phyloP scores from a whole-genome alignment of 2,888 invertebrate species.

The Cheiracanthium punctorium region DNA sequence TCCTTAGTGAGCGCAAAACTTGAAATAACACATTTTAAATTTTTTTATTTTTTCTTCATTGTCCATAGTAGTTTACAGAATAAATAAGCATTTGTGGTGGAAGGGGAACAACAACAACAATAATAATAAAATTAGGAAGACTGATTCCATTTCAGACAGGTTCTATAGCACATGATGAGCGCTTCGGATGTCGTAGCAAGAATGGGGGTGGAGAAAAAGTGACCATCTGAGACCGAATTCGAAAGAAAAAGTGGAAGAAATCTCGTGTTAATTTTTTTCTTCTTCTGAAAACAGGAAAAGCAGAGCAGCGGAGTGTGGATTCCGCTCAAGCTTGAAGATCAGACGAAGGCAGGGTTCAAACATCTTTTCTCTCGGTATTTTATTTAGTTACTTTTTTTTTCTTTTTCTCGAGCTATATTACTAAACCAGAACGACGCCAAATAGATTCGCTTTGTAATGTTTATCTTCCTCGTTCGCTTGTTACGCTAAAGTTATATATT shows the following conservation, averaged over 20 bases:
- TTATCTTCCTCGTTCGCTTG: not conserved
- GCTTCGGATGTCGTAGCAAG: no score
- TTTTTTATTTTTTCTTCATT: no score
- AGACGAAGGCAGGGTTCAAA: not conserved
- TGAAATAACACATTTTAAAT: no score
- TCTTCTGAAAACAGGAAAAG: not conserved
- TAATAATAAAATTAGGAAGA: not conserved
- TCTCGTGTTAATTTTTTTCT: not conserved
- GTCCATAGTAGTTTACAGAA: no score
- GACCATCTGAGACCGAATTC: constrained; percentile 35
- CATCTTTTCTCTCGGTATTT: not conserved
- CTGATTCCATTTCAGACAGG: not conserved
- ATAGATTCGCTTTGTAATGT: not conserved
- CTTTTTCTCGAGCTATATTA: not conserved
- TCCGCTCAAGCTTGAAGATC: constrained; percentile 1
- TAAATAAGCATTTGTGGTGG: no score
- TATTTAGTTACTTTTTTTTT: not conserved
- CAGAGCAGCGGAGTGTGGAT: constrained; percentile 13
- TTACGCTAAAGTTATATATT: not conserved
- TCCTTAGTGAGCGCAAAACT: no score
- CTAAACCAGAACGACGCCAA: not conserved
- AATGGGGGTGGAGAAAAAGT: not conserved
- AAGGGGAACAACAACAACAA: no score
- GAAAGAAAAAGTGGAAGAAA: constrained; percentile 43
- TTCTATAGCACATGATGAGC: no score